A percentile compares a stretch with the other conserved stretches of the same genome.
These are phyloP conservation scores for Cydia splendana DNA, from an alignment of 1,140 invertebrate genomes.

Conservation along the genomic window DNA sequence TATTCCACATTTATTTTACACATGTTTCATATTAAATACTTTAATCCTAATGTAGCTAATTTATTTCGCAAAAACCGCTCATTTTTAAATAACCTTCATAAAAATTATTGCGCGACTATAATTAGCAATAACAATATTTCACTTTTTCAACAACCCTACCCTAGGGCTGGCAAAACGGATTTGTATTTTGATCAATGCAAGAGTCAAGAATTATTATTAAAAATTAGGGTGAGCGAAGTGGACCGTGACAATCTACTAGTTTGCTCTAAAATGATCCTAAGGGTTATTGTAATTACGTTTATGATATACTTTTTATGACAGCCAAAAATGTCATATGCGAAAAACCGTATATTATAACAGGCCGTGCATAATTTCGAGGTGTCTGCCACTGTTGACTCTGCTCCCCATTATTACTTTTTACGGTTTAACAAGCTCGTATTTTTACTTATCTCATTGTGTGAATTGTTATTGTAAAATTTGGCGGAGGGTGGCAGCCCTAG, in stretches of 20 bases:
- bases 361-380: slow-evolving; percentile 47
- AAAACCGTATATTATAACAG: slow-evolving; percentile 38
- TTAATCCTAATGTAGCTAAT: background rate
- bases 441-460: slow-evolving; percentile 74
- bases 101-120: slow-evolving; percentile 1
- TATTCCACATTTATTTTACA: too few species aligned
- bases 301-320: background rate
- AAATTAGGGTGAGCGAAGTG: slow-evolving; percentile 5
- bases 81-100: background rate
- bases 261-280: background rate
- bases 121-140: slow-evolving; percentile 17
- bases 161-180: slow-evolving; percentile 20
- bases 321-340: background rate
- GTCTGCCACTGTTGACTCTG: slow-evolving; percentile 72
- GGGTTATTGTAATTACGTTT: background rate
- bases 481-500: slow-evolving; percentile 52
- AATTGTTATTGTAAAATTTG: slow-evolving; percentile 71
- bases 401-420: slow-evolving; percentile 76
- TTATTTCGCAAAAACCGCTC: background rate
- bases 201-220: slow-evolving; percentile 33
- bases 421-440: slow-evolving; percentile 78
- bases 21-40: too few species aligned
- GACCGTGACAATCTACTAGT: slow-evolving; percentile 20
- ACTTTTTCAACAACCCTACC: slow-evolving; percentile 9
- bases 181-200: slow-evolving; percentile 28